Conservation (phyloP, 2,797 vertebrate genomes). For the Erethizon dorsatum region DNA sequence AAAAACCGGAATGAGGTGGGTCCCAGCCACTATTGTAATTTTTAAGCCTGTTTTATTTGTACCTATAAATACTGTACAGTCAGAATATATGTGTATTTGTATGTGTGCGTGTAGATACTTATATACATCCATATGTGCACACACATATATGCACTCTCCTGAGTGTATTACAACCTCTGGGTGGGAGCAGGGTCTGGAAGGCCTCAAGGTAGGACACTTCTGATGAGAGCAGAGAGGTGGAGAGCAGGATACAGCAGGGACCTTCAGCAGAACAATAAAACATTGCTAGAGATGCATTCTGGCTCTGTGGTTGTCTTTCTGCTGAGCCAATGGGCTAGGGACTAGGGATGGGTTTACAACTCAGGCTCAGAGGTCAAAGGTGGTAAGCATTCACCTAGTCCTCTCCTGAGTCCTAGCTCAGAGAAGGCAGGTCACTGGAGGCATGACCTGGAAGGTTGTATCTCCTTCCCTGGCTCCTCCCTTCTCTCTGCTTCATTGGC, state of each 20-base stretch:
- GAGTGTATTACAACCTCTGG: conserved; percentile 54
- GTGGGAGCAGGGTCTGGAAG: background rate
- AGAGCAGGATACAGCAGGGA: background rate
- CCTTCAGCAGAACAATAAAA: conserved; percentile 76
- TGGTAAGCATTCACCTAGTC: background rate
- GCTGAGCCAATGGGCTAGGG: background rate
- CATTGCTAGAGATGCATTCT: background rate
- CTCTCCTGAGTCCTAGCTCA: background rate
- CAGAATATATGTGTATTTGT: conserved; percentile 60
- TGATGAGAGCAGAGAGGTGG: background rate
- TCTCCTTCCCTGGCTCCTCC: background rate
- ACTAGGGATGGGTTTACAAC: background rate
- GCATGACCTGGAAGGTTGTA: background rate
- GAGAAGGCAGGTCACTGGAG: background rate
- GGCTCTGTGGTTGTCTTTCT: conserved; percentile 42
- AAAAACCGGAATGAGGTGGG: background rate
- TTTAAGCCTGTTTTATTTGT: conserved; percentile 79
- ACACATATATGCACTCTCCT: conserved; percentile 84
- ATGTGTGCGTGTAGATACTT: conserved; percentile 65
- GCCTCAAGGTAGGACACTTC: background rate
- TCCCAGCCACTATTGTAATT: conserved; percentile 74
- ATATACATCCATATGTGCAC: conserved; percentile 27
- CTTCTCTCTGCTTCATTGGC: background rate
- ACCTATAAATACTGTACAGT: conserved; percentile 91
- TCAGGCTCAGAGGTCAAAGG: background rate